Evolutionary conservation across 2,113 vertebrate genomes (phyloP).

Genomic region (Chaetura pelagica): DNA sequence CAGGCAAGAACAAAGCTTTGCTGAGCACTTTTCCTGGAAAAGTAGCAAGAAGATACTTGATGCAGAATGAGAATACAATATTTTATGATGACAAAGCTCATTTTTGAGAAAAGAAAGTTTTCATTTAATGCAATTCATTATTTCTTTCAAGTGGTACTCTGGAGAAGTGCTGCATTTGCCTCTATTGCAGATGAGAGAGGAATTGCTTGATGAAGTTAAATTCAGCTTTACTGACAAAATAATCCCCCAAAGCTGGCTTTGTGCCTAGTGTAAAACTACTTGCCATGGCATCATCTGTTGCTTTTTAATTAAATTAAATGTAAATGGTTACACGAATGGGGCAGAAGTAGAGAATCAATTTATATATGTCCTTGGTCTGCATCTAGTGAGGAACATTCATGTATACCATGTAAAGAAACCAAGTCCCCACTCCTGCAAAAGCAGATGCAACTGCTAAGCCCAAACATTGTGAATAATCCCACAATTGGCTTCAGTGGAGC

Average conservation of each 20-base stretch:
- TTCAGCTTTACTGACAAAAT: neutral
- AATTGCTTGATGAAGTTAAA: neutral
- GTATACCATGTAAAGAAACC: neutral
- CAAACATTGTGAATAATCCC: neutral
- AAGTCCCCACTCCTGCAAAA: neutral
- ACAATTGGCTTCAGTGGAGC: neutral
- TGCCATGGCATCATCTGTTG: neutral
- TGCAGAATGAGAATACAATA: neutral
- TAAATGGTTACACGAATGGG: neutral
- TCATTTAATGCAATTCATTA: neutral
- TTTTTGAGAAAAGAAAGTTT: neutral
- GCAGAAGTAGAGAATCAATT: neutral
- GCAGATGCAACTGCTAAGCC: neutral
- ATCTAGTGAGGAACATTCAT: neutral
- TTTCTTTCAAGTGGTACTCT: neutral
- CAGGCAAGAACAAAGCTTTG: slow-evolving; percentile 28
- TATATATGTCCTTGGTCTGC: neutral
- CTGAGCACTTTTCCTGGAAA: neutral
- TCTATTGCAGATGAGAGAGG: neutral
- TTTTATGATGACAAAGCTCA: neutral
- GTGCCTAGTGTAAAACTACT: neutral
- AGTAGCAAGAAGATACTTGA: neutral
- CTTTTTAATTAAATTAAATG: neutral
- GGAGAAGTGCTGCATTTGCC: neutral
- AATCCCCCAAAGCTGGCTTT: neutral